Base-by-base conservation (phyloP, 53 echinoderm and acorn worm genomes). In the Antedon mediterranea region DNA sequence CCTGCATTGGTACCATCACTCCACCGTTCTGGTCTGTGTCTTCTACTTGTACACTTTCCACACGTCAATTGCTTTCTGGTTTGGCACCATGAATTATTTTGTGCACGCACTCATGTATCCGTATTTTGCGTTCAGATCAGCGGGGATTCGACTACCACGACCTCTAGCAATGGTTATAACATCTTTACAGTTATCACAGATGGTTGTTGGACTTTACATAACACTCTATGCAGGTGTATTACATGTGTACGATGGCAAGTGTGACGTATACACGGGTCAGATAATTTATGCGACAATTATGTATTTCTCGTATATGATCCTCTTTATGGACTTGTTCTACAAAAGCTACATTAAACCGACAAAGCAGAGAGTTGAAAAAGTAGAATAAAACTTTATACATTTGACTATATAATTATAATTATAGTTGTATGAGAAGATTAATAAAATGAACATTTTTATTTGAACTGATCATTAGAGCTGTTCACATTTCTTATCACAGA, bases 1-100 rank as follows among this genome's bases (percentile, higher is more conserved):
- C 37, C 86, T 97, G 0, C 97, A 97, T 74, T 97, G 97, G 97
- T 97, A 92, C 34, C 97, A 97, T 43, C 97, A 97, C 74, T 80
- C 89, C 34, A 85, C 88, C 31, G 92, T 92, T 0, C 82, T 92
- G 0, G 43, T 97, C 29, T 97, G 88, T 74, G 78, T 84, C 11
- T 89, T 90, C 73, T 86, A 82, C 72, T 85, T 82, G 6, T 89
- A 87, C 81, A 80, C 92, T 28, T 82, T 75, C 34, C 84, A 77
- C 34, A 82, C 83, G 15, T 79, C 91, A 0, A 81, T 86, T 7
- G 88, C 87, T 0, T 44, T 83, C 30, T 92, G 84, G 76, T 97
- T 92, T 78, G 83, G 88, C 74, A 34, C 72, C 28, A 85, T 91
- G 74, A 97, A 97, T 77, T 89, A 80, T 57, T 80, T 80, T 74